A percentile compares a stretch with the other conserved stretches of the same genome.
Conservation (phyloP, 2,113 vertebrate species). For the Thamnophis sirtalis region DNA sequence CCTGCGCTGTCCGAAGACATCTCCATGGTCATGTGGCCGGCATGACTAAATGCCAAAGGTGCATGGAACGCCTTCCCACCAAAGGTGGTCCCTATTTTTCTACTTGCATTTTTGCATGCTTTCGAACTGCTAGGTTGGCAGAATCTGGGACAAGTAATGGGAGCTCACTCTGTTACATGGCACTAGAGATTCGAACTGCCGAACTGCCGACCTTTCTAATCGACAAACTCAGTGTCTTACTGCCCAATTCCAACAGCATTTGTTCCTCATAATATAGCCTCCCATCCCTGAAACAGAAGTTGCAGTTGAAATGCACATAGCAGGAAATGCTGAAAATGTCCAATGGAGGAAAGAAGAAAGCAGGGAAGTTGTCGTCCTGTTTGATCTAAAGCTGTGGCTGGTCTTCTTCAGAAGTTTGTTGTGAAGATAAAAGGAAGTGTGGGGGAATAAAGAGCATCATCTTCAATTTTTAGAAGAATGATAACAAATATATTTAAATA, state of each 20-base stretch:
- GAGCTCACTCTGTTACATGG: no score
- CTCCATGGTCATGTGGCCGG: no score
- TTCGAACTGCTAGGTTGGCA: no score
- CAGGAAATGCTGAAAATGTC: neutral
- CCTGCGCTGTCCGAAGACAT: no score
- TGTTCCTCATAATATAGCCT: neutral
- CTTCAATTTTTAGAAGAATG: neutral
- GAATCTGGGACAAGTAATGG: no score
- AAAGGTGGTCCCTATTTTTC: no score
- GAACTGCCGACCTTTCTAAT: no score
- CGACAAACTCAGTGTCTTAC: no score
- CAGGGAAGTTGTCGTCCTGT: neutral
- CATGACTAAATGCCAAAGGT: no score
- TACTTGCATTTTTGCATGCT: no score
- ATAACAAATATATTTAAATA: neutral
- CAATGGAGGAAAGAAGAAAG: neutral
- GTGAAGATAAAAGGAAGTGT: neutral
- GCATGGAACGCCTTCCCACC: no score
- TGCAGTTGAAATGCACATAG: neutral
- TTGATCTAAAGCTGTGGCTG: neutral
- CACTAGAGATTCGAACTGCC: no score
- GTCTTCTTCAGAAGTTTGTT: neutral
- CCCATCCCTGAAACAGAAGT: neutral
- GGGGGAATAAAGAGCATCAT: neutral
- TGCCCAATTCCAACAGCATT: neutral